Conservation (phyloP, 64 coral and sea anemone species). For the Actinia tenebrosa region DNA sequence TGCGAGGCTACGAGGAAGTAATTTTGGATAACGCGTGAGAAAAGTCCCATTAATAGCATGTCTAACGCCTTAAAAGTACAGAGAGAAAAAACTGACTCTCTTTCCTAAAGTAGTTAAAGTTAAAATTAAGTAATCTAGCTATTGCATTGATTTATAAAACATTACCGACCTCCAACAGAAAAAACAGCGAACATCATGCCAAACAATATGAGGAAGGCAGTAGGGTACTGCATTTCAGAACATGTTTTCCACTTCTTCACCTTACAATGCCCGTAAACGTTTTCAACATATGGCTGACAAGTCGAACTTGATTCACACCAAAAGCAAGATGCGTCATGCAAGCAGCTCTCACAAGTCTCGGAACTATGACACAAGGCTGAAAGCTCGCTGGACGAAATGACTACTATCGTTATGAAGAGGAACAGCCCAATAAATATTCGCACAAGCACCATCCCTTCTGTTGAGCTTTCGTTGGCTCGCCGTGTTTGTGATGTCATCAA, state of each 20-base stretch:
- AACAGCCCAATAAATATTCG: background rate
- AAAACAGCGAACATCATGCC: background rate
- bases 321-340: constrained; percentile 14
- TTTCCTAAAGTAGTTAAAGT: too few relatives aligned
- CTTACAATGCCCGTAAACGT: background rate
- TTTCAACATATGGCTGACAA: constrained; percentile 1
- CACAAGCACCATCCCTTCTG: background rate
- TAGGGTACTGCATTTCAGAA: background rate
- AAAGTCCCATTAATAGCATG: too few relatives aligned
- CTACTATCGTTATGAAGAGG: background rate
- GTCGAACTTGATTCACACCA: constrained; percentile 28
- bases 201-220: background rate
- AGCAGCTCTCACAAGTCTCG: constrained; percentile 27
- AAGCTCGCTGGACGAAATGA: background rate
- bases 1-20: too few relatives aligned
- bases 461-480: too few relatives aligned
- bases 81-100: too few relatives aligned
- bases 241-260: constrained; percentile 29
- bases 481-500: background rate
- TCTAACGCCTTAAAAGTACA: too few relatives aligned
- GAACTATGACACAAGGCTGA: background rate
- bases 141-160: too few relatives aligned
- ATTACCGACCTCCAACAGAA: constrained; percentile 17
- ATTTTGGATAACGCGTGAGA: too few relatives aligned
- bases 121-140: too few relatives aligned